These are phyloP conservation scores for Athrips mouffetella DNA, from an alignment of 2,888 invertebrate species.

Conservation along the genomic window DNA sequence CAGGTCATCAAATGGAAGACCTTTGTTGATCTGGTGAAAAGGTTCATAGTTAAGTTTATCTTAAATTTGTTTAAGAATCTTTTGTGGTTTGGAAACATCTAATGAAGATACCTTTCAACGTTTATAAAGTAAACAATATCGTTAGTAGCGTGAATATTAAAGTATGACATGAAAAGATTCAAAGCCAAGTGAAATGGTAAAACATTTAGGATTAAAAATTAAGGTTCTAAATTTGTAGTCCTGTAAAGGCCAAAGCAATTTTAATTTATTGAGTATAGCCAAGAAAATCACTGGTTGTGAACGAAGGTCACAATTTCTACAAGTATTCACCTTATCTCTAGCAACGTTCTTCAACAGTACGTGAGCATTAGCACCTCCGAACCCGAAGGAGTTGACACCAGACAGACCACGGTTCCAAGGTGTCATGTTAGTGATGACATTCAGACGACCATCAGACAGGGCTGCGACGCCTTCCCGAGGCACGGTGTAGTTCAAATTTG, in stretches of 20 bases:
- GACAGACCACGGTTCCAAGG: conserved; percentile 86
- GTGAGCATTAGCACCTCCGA: conserved; percentile 93
- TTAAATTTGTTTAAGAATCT: neutral
- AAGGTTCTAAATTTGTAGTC: neutral
- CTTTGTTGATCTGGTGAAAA: conserved; percentile 69
- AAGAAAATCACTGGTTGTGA: too few species aligned
- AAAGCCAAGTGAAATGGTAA: too few species aligned
- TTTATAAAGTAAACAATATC: too few species aligned
- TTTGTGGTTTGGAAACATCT: too few species aligned
- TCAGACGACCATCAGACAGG: conserved; percentile 79
- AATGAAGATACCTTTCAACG: too few species aligned
- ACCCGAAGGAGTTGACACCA: conserved; percentile 95
- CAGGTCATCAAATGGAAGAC: conserved; percentile 80
- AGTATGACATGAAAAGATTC: too few species aligned
- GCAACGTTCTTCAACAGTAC: conserved; percentile 80
- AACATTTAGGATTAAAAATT: too few species aligned
- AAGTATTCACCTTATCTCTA: conserved; percentile 71
- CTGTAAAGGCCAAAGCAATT: too few species aligned
- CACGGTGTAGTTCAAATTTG: conserved; percentile 87
- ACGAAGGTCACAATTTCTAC: neutral
- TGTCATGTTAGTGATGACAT: conserved; percentile 85
- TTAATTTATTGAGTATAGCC: too few species aligned
- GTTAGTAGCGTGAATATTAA: too few species aligned
- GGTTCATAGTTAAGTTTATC: too few species aligned
- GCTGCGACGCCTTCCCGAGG: conserved; percentile 81